A percentile compares a stretch with the other conserved stretches of the same genome.
Conservation (phyloP, 1,140 invertebrate genomes). For the Anastrepha obliqua region DNA sequence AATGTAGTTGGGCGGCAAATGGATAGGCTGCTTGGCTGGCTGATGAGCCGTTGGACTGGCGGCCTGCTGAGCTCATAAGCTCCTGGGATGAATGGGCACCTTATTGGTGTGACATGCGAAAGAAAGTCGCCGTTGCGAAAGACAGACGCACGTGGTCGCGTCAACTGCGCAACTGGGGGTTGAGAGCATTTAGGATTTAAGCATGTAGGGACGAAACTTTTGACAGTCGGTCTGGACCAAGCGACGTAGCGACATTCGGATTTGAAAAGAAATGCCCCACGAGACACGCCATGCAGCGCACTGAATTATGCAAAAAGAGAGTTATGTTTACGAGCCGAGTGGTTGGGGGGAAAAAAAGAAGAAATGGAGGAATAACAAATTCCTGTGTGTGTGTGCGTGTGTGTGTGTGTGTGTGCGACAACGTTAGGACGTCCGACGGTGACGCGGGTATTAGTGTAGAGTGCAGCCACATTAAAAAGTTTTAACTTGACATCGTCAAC, state of each 20-base stretch:
- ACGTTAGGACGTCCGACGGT: not conserved
- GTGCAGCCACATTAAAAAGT: conserved; percentile 34
- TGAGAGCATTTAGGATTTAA: not conserved
- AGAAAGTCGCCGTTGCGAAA: conserved; percentile 55
- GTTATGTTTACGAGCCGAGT: conserved; percentile 58
- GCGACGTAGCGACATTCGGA: conserved; percentile 20
- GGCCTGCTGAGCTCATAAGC: conserved; percentile 34
- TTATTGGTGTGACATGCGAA: conserved; percentile 69
- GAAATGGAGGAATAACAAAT: not conserved
- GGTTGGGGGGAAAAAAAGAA: not conserved
- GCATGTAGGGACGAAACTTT: conserved; percentile 25
- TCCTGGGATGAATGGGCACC: conserved; percentile 58
- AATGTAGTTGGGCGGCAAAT: conserved; percentile 58
- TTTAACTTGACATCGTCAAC: conserved; percentile 38
- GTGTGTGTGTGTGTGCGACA: not conserved
- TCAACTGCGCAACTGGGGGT: not conserved
- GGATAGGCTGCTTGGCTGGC: conserved; percentile 62
- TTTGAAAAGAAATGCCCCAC: conserved; percentile 57
- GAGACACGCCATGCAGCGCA: conserved; percentile 57
- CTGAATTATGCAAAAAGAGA: conserved; percentile 74
- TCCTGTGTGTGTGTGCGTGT: not conserved
- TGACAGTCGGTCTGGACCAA: not conserved
- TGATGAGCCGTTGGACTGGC: conserved; percentile 62
- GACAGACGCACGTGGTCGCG: conserved; percentile 24
- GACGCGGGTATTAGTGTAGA: conserved; percentile 23